These are phyloP conservation scores for Syrphus vitripennis DNA, from an alignment of 2,888 invertebrate species.

Conservation along the genomic window DNA sequence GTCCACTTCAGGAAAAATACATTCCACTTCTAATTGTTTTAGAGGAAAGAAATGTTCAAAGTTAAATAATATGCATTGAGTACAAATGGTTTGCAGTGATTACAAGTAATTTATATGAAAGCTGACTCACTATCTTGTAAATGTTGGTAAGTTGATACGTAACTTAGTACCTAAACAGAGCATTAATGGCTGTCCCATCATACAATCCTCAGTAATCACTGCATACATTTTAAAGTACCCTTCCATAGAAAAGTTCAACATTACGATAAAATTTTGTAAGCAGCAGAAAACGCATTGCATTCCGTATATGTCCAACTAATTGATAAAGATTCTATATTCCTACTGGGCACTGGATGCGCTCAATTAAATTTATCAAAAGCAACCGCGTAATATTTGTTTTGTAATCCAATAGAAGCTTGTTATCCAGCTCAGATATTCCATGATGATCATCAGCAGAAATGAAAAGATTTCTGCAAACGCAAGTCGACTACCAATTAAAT, in stretches of 20 bases:
- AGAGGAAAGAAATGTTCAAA: too few relatives aligned
- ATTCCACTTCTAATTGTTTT: too few relatives aligned
- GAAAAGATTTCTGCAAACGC: conserved; percentile 2
- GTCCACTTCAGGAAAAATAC: too few relatives aligned
- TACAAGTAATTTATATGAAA: too few relatives aligned
- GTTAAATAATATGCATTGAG: too few relatives aligned
- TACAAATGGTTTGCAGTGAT: too few relatives aligned
- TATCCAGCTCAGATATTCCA: conserved; percentile 27
- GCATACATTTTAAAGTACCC: neutral
- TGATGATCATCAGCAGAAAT: neutral
- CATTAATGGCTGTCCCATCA: too few relatives aligned
- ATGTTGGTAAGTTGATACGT: too few relatives aligned
- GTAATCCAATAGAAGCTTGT: conserved; percentile 7
- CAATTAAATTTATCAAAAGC: conserved; percentile 24
- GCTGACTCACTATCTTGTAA: too few relatives aligned
- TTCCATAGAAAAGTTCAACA: neutral
- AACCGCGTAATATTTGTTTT: conserved; percentile 14
- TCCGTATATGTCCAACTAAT: neutral
- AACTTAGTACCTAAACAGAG: too few relatives aligned
- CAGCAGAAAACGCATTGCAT: neutral
- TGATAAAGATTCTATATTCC: neutral
- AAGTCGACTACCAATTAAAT: conserved; percentile 57
- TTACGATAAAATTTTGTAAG: neutral
- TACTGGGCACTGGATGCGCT: neutral
- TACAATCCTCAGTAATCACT: too few relatives aligned